Conservation (phyloP, 1,140 invertebrate species). For the Orius laevigatus region DNA sequence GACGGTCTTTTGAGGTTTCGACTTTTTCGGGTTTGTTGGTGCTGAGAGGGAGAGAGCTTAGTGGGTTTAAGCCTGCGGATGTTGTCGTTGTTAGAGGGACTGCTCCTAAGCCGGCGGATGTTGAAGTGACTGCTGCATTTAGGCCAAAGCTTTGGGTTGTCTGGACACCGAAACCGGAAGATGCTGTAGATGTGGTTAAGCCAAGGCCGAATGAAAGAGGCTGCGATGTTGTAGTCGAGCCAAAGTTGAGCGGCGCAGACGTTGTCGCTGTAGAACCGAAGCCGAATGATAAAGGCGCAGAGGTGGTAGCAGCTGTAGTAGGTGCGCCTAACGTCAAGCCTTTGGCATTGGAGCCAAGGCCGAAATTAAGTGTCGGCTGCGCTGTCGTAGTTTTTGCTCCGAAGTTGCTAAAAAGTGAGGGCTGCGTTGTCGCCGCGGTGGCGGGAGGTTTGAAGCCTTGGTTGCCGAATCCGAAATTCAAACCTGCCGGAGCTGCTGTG, state of each 20-base stretch:
- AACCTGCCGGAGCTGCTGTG: no score
- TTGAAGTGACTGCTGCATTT: not conserved
- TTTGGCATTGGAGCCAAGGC: not conserved
- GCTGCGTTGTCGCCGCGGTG: no score
- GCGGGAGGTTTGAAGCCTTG: no score
- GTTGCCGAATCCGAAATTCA: no score
- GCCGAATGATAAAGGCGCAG: not conserved
- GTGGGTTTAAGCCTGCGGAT: not conserved
- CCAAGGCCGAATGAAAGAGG: not conserved
- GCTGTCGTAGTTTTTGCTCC: not conserved
- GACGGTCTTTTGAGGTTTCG: constrained; percentile 6
- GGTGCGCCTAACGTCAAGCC: not conserved
- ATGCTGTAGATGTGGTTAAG: not conserved
- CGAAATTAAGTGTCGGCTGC: constrained; percentile 2
- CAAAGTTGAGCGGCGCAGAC: not conserved
- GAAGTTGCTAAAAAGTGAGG: no score
- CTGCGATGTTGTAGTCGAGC: not conserved
- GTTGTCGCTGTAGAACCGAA: constrained; percentile 1
- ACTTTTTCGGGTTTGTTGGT: not conserved
- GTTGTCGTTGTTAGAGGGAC: not conserved
- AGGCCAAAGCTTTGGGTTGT: constrained; percentile 4
- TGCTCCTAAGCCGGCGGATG: not conserved
- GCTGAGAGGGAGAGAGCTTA: not conserved
- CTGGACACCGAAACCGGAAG: not conserved
- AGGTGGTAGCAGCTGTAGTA: not conserved